These are phyloP conservation scores for Scyliorhinus canicula DNA, from an alignment of 2,797 vertebrate genomes.

Conservation along the genomic window DNA sequence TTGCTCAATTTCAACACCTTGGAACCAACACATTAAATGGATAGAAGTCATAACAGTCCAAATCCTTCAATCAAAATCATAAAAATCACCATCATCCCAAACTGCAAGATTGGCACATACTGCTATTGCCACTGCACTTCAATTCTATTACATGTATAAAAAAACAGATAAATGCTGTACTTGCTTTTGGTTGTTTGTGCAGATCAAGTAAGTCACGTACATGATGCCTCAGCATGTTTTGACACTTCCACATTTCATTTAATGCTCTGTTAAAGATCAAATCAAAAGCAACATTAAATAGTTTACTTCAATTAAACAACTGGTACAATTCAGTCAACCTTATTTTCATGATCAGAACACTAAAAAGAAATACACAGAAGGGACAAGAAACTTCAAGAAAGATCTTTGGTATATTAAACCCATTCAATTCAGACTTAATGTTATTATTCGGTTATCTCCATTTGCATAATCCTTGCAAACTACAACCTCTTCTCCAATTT, in stretches of 20 bases:
- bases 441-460: background rate
- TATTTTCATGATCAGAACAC: background rate
- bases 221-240: constrained; percentile 84
- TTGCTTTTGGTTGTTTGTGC: constrained; percentile 90
- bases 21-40: background rate
- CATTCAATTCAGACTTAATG: background rate
- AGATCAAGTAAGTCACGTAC: constrained; percentile 93
- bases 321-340: background rate
- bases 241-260: constrained; percentile 99
- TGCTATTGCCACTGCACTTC: background rate
- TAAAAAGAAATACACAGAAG: background rate
- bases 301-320: background rate
- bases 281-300: background rate
- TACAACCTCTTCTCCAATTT: background rate
- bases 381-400: background rate
- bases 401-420: background rate
- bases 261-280: constrained; percentile 69
- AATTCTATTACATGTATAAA: background rate
- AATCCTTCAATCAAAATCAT: background rate
- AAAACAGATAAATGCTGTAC: constrained; percentile 39
- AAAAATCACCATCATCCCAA: background rate
- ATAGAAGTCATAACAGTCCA: background rate
- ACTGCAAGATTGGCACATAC: background rate
- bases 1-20: background rate
- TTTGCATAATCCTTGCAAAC: background rate